phyloP scores from a whole-genome alignment of 2,113 vertebrate genomes.

The Scortum barcoo region DNA sequence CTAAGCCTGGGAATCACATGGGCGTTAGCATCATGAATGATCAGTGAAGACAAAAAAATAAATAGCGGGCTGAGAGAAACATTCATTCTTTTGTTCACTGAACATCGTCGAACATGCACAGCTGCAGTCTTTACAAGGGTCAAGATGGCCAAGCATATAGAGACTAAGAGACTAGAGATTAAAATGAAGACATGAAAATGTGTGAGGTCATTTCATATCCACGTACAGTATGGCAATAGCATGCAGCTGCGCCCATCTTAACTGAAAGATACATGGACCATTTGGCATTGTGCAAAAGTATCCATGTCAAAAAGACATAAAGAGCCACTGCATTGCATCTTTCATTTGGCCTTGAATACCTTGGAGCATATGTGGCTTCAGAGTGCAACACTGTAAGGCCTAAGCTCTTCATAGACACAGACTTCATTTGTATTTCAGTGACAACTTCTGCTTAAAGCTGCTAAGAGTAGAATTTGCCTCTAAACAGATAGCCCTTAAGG shows the following conservation, averaged over 20 bases:
- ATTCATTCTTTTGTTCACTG: constrained; percentile 46
- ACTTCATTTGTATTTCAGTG: constrained; percentile 73
- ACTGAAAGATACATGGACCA: constrained; percentile 8
- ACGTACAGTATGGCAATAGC: background rate
- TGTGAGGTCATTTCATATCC: constrained; percentile 27
- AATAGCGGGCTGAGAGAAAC: background rate
- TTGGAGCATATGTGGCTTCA: constrained; percentile 66
- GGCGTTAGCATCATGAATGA: constrained; percentile 54
- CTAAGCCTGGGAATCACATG: constrained; percentile 66
- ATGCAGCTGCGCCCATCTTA: background rate
- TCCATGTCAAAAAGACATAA: constrained; percentile 56
- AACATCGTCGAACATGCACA: constrained; percentile 35
- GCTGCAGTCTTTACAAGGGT: constrained; percentile 26
- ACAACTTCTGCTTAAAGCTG: constrained; percentile 73
- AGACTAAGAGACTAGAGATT: constrained; percentile 47
- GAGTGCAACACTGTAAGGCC: constrained; percentile 14
- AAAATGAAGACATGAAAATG: constrained; percentile 36
- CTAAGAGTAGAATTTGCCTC: constrained; percentile 76
- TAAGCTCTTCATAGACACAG: constrained; percentile 63
- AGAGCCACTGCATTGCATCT: constrained; percentile 17
- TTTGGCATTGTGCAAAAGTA: constrained; percentile 28
- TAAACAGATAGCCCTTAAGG: constrained; percentile 73
- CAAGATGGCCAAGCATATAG: constrained; percentile 7
- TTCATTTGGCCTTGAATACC: constrained; percentile 49
- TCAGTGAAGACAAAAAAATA: background rate